These are phyloP conservation scores for Tetraodon nigroviridis DNA, from an alignment of 2,113 vertebrate genomes.

Conservation along the genomic window DNA sequence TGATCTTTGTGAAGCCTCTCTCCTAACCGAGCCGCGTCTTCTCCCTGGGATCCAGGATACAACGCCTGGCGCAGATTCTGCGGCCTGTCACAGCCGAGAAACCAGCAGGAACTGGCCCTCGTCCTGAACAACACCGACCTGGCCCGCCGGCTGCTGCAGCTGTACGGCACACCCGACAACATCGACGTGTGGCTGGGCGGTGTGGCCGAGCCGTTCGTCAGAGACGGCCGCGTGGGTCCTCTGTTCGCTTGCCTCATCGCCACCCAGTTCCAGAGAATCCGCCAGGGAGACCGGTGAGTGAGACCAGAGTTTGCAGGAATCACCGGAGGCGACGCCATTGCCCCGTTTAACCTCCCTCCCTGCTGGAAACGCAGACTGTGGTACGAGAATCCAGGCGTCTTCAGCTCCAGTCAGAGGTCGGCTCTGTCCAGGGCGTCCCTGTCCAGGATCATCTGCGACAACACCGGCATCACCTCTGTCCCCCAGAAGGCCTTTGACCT, in stretches of 20 bases:
- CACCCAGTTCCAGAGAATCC: constrained; percentile 68
- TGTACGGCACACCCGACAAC: constrained; percentile 70
- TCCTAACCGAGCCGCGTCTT: background rate
- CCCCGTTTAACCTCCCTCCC: background rate
- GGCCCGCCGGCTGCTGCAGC: constrained; percentile 59
- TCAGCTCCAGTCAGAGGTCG: constrained; percentile 46
- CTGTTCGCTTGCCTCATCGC: constrained; percentile 74
- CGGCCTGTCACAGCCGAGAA: constrained; percentile 65
- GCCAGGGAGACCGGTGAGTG: constrained; percentile 73
- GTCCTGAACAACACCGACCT: constrained; percentile 62
- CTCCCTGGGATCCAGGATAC: constrained; percentile 62
- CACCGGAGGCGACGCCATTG: background rate
- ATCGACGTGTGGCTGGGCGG: constrained; percentile 77
- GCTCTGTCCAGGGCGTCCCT: constrained; percentile 42
- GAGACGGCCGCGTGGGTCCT: constrained; percentile 78
- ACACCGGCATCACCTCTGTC: constrained; percentile 63
- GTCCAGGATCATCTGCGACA: constrained; percentile 74
- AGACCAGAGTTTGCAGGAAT: background rate
- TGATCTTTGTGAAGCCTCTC: background rate
- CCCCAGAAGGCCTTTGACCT: constrained; percentile 45
- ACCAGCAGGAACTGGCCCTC: constrained; percentile 46
- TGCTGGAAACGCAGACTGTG: constrained; percentile 63
- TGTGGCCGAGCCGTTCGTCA: constrained; percentile 73
- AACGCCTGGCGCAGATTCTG: constrained; percentile 72
- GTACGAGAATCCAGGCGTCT: constrained; percentile 66